Conservation (phyloP, 1,140 invertebrate species). For the Aplysia californica region DNA sequence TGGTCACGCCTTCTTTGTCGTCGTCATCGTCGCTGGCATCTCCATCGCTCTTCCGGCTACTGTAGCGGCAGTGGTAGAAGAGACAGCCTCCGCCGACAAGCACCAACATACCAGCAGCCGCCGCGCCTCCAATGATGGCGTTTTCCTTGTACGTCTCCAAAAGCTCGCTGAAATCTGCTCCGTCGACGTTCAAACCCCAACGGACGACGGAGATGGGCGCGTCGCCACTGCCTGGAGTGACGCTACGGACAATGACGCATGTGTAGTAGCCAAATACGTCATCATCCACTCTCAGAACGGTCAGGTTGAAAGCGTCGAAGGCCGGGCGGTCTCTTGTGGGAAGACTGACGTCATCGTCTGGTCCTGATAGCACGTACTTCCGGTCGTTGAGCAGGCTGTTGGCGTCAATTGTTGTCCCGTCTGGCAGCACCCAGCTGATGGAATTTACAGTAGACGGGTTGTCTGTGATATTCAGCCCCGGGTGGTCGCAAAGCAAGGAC, state of each 20-base stretch:
- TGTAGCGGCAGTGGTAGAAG: constrained; percentile 44
- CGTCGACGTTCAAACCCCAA: constrained; percentile 54
- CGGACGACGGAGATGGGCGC: constrained; percentile 17
- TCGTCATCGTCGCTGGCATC: neutral
- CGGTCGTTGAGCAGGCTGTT: neutral
- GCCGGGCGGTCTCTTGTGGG: neutral
- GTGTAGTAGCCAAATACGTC: constrained; percentile 54
- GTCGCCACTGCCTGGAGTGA: neutral
- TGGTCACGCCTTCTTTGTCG: neutral
- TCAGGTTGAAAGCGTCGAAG: constrained; percentile 32
- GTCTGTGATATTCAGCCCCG: neutral
- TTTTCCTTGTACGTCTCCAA: constrained; percentile 43
- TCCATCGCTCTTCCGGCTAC: constrained; percentile 14
- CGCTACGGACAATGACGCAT: constrained; percentile 42
- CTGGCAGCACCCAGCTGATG: constrained; percentile 29
- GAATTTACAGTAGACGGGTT: neutral
- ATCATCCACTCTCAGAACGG: constrained; percentile 39
- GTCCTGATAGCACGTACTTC: neutral
- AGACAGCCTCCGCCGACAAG: constrained; percentile 37
- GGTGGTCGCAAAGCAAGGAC: constrained; percentile 13
- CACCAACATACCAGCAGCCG: constrained; percentile 43
- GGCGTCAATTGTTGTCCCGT: constrained; percentile 5
- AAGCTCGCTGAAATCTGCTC: constrained; percentile 48
- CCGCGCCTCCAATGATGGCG: constrained; percentile 48
- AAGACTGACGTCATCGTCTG: neutral